phyloP scores from a whole-genome alignment of 2,113 vertebrate genomes.

The Steatornis caripensis region DNA sequence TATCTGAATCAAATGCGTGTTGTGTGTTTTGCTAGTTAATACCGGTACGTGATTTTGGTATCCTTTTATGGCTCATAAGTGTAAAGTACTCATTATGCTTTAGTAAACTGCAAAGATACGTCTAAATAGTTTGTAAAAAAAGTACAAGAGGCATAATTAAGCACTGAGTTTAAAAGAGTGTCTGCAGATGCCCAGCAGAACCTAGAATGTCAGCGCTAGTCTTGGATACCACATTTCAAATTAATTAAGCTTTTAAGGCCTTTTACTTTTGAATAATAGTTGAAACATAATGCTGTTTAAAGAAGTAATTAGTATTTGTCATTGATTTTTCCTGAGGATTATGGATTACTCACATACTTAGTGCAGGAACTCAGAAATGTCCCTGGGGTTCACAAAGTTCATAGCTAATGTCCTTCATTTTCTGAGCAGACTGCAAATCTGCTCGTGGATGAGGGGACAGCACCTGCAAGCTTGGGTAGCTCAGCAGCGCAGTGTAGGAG shows the following conservation, averaged over 20 bases:
- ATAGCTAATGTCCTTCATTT: neutral
- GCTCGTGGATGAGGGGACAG: neutral
- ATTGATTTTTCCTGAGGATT: neutral
- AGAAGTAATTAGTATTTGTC: constrained; percentile 8
- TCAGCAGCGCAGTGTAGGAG: rapidly evolving
- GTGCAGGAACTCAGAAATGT: neutral
- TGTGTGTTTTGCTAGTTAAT: neutral
- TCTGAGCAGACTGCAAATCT: neutral
- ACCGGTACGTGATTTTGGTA: neutral
- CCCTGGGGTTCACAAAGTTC: neutral
- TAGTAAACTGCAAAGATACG: neutral
- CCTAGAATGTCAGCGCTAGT: neutral
- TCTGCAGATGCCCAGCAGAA: neutral
- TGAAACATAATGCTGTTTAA: neutral
- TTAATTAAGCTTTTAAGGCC: neutral
- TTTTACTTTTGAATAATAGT: neutral
- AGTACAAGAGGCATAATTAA: neutral
- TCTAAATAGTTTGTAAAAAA: neutral
- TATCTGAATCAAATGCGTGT: rapidly evolving
- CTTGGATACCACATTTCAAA: neutral
- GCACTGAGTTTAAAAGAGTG: neutral
- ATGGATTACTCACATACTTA: neutral
- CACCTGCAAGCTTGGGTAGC: rapidly evolving
- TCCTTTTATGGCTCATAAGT: neutral
- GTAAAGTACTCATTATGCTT: neutral